Conservation (phyloP, 2,113 vertebrate genomes). For the Rhea pennata region DNA sequence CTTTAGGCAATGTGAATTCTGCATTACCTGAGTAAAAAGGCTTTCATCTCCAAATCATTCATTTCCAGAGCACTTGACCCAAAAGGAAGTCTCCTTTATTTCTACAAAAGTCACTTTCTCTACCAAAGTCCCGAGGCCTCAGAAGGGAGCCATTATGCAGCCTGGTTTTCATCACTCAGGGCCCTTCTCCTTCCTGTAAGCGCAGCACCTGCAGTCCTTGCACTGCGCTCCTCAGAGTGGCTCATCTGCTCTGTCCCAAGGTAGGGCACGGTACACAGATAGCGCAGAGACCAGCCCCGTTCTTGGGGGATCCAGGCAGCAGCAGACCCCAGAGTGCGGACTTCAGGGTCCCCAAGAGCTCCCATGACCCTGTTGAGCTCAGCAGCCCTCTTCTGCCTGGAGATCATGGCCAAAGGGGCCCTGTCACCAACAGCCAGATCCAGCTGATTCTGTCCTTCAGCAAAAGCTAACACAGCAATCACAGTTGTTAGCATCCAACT, state of each 20-base stretch:
- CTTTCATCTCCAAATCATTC: slow-evolving; percentile 50
- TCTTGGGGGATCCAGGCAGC: neutral
- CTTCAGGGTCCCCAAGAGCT: neutral
- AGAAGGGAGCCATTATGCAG: neutral
- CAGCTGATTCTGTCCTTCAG: neutral
- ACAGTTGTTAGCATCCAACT: rapidly evolving
- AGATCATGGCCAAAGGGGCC: neutral
- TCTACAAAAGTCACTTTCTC: slow-evolving; percentile 36
- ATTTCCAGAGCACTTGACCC: slow-evolving; percentile 41
- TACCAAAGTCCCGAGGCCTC: neutral
- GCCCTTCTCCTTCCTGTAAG: neutral
- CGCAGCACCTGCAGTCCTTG: too few species aligned
- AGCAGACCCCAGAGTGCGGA: neutral
- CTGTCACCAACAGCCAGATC: neutral
- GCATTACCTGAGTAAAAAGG: neutral
- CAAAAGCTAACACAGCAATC: rapidly evolving
- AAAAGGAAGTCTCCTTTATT: slow-evolving; percentile 46
- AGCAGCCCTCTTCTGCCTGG: neutral
- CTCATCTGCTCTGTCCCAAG: neutral
- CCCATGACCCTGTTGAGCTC: neutral
- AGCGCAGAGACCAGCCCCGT: neutral
- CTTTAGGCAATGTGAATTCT: slow-evolving; percentile 27
- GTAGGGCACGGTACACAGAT: neutral
- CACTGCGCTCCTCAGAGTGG: neutral
- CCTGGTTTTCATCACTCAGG: rapidly evolving